A percentile compares a stretch with the other conserved stretches of the same genome.
Conservation (phyloP, 1,140 invertebrate species). For the Dryas iulia region DNA sequence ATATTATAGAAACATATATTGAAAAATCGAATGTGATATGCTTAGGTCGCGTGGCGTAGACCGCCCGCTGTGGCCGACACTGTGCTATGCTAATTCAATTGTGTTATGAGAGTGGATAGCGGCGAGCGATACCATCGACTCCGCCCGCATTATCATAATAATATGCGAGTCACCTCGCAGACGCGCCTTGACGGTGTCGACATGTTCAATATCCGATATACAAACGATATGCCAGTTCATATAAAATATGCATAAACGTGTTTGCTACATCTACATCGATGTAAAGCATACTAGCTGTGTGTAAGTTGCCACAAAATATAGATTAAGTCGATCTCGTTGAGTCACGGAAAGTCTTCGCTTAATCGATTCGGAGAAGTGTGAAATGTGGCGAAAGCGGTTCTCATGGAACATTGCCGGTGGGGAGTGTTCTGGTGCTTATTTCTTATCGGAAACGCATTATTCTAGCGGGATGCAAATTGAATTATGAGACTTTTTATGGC, state of each 20-base stretch:
- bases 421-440: conserved; percentile 44
- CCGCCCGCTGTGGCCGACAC: conserved; percentile 64
- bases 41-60: conserved; percentile 67
- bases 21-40: conserved; percentile 37
- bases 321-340: conserved; percentile 26
- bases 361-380: conserved; percentile 75
- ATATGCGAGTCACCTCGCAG: conserved; percentile 71
- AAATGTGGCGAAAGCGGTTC: conserved; percentile 74
- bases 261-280: conserved; percentile 16
- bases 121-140: conserved; percentile 63
- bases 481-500: conserved; percentile 76
- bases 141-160: conserved; percentile 78
- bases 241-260: conserved; percentile 20
- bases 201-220: conserved; percentile 47
- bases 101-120: conserved; percentile 69
- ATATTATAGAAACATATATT: not conserved
- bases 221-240: conserved; percentile 28
- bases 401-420: conserved; percentile 57
- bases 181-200: conserved; percentile 52
- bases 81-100: conserved; percentile 78
- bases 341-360: conserved; percentile 48
- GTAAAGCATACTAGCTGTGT: conserved; percentile 1
- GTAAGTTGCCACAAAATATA: conserved; percentile 20
- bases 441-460: conserved; percentile 59
- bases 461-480: conserved; percentile 78